phyloP scores from a whole-genome alignment of 2,797 vertebrate genomes.

The Halcyon chelicuti region DNA sequence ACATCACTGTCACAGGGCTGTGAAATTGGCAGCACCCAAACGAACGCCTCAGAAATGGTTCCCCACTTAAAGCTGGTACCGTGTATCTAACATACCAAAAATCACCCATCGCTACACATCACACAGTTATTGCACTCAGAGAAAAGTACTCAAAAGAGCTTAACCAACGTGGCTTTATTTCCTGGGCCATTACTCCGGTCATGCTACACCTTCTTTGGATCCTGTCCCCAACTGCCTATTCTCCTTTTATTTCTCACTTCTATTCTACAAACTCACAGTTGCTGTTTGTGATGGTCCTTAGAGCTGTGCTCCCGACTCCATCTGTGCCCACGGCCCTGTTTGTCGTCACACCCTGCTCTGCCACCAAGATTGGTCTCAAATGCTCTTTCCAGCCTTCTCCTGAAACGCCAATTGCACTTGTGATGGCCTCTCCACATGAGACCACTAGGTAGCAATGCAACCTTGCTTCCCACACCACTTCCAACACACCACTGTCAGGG shows the following conservation, averaged over 20 bases:
- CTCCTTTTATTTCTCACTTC: background rate
- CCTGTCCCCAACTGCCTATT: background rate
- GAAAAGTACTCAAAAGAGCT: background rate
- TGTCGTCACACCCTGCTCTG: background rate
- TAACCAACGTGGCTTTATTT: background rate
- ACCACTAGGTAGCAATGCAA: background rate
- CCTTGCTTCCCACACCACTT: background rate
- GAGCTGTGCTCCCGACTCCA: background rate
- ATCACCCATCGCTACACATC: fast-evolving
- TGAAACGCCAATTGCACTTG: background rate
- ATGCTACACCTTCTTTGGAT: background rate
- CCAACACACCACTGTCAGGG: background rate
- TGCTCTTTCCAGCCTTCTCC: background rate
- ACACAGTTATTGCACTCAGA: background rate
- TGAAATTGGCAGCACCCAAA: background rate
- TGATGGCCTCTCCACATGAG: background rate
- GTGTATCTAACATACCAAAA: background rate
- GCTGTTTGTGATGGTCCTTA: background rate
- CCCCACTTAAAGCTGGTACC: background rate
- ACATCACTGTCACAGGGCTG: background rate
- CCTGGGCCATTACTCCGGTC: background rate
- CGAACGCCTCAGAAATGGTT: background rate
- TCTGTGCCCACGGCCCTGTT: background rate
- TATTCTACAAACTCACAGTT: background rate
- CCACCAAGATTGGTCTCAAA: background rate